phyloP scores from a whole-genome alignment of 1,140 invertebrate species.

The Calosoma granatense region DNA sequence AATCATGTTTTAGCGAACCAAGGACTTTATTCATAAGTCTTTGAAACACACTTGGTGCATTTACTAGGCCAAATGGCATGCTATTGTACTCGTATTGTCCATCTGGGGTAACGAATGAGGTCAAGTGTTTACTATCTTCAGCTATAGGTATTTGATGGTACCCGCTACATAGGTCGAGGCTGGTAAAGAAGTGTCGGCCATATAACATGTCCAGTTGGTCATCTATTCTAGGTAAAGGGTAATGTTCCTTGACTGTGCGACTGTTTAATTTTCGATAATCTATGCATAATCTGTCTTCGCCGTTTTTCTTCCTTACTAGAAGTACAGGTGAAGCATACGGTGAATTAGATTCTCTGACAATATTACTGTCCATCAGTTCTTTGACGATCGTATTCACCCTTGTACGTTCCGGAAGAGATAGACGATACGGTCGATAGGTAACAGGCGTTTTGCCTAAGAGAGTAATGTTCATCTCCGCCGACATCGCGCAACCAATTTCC shows the following conservation, averaged over 20 bases:
- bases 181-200: conserved; percentile 17
- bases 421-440: conserved; percentile 17
- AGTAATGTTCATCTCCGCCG: conserved; percentile 11
- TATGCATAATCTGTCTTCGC: conserved; percentile 20
- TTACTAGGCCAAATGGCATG: conserved; percentile 38
- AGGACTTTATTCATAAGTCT: conserved; percentile 31
- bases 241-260: conserved; percentile 17
- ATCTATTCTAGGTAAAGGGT: conserved; percentile 18
- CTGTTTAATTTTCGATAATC: conserved; percentile 34
- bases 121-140: not conserved
- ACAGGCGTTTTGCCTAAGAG: conserved; percentile 15
- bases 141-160: not conserved
- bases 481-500: not conserved
- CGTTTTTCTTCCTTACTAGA: conserved; percentile 25
- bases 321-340: conserved; percentile 20
- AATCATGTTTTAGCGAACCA: conserved; percentile 16
- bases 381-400: conserved; percentile 12
- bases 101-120: conserved; percentile 22
- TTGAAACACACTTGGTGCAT: conserved; percentile 35
- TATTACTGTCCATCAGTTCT: conserved; percentile 13
- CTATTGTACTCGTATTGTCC: conserved; percentile 33
- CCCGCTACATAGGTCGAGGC: not conserved
- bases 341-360: conserved; percentile 19
- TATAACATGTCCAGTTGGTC: conserved; percentile 16
- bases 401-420: conserved; percentile 13